These are phyloP conservation scores for Prietella phreatophila DNA, from an alignment of 2,113 vertebrate genomes.

Conservation along the genomic window DNA sequence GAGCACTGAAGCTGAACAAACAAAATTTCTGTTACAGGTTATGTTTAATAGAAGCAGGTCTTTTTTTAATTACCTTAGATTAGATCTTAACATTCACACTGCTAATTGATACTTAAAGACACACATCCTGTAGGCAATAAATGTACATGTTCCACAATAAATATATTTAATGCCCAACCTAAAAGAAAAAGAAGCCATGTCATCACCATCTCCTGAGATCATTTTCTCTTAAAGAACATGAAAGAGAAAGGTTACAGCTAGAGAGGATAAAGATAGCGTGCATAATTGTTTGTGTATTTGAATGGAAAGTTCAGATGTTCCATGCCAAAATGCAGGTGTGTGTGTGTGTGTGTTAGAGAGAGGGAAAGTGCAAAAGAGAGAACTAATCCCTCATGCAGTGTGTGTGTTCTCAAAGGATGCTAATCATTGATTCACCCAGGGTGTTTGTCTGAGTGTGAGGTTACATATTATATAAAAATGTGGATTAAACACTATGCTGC, in stretches of 20 bases:
- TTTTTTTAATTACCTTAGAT: too few relatives aligned
- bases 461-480: not conserved
- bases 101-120: too few relatives aligned
- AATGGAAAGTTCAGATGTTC: not conserved
- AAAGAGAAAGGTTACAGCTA: not conserved
- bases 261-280: not conserved
- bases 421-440: slow-evolving; percentile 18
- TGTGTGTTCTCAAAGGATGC: not conserved
- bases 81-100: too few relatives aligned
- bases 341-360: not conserved
- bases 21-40: too few relatives aligned
- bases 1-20: too few relatives aligned
- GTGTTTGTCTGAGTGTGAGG: not conserved
- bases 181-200: slow-evolving; percentile 1
- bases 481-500: not conserved
- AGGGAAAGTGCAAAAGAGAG: not conserved
- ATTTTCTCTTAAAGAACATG: not conserved
- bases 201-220: not conserved
- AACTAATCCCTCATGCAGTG: not conserved
- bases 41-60: too few relatives aligned
- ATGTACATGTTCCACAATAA: slow-evolving; percentile 19
- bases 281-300: not conserved
- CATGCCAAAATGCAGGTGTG: not conserved
- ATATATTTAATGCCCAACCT: slow-evolving; percentile 8
- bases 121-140: not conserved